These are phyloP conservation scores for Tetragnatha montana DNA, from an alignment of 2,888 invertebrate species.

Conservation along the genomic window DNA sequence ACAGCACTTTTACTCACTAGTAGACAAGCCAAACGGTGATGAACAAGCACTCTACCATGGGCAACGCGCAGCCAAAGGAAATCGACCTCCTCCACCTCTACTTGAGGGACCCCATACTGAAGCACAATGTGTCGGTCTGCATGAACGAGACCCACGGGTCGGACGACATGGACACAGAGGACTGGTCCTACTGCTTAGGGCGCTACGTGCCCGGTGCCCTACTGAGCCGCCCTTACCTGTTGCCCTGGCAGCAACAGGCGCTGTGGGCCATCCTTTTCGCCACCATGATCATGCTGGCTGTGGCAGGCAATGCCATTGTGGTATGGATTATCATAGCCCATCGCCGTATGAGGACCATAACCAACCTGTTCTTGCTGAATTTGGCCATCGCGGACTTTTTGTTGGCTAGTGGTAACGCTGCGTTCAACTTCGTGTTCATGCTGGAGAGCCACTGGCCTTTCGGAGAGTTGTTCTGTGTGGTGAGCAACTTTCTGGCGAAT, in stretches of 20 bases:
- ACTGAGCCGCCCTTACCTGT: constrained; percentile 79
- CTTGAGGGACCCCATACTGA: constrained; percentile 31
- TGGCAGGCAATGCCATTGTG: constrained; percentile 91
- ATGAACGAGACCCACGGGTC: constrained; percentile 33
- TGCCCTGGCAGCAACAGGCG: constrained; percentile 87
- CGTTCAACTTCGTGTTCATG: constrained; percentile 73
- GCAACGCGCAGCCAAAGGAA: constrained; percentile 53
- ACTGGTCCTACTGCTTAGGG: constrained; percentile 44
- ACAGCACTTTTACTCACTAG: no score
- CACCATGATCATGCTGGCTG: constrained; percentile 86
- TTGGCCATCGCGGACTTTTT: constrained; percentile 72
- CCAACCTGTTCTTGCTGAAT: constrained; percentile 72
- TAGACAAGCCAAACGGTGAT: neutral
- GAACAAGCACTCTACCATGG: constrained; percentile 28
- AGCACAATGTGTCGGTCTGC: constrained; percentile 42
- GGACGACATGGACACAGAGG: neutral
- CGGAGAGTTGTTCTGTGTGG: constrained; percentile 71
- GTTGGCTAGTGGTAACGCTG: constrained; percentile 72
- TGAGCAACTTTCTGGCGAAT: constrained; percentile 72
- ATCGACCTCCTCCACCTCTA: constrained; percentile 55
- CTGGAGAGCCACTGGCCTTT: constrained; percentile 73
- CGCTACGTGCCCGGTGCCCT: constrained; percentile 30
- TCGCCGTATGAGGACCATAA: constrained; percentile 72
- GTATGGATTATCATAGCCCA: constrained; percentile 88
- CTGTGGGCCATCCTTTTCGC: constrained; percentile 87